Evolutionary conservation across 2,888 invertebrate species (phyloP).

Genomic region (Drosophila algonquin): DNA sequence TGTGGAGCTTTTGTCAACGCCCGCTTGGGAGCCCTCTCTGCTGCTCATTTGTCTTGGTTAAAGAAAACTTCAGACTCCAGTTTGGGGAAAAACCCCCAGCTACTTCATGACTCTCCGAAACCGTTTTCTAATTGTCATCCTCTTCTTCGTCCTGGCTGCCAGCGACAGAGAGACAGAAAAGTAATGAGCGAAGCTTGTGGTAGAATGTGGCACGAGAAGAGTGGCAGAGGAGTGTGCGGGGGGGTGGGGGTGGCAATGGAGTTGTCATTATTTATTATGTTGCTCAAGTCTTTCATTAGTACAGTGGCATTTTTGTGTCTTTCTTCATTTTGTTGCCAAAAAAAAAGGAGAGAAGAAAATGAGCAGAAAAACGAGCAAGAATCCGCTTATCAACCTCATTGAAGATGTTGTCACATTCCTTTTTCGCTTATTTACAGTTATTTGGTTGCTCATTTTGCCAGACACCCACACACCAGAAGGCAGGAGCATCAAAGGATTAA

Average conservation of each 20-base stretch:
- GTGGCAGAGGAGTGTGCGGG: background rate
- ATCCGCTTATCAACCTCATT: slow-evolving; percentile 38
- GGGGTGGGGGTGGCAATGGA: slow-evolving; percentile 41
- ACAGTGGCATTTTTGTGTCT: slow-evolving; percentile 68
- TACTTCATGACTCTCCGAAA: slow-evolving; percentile 49
- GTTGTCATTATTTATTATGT: slow-evolving; percentile 77
- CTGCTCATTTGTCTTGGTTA: slow-evolving; percentile 64
- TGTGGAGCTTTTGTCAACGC: slow-evolving; percentile 18
- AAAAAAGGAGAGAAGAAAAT: slow-evolving; percentile 1
- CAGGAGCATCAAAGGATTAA: slow-evolving; percentile 40
- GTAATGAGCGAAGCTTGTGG: slow-evolving; percentile 28
- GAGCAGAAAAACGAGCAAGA: slow-evolving; percentile 24
- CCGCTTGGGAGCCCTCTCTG: slow-evolving; percentile 14
- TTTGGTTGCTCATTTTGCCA: slow-evolving; percentile 54
- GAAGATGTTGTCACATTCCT: slow-evolving; percentile 61
- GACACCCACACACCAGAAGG: slow-evolving; percentile 1
- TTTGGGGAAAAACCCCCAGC: slow-evolving; percentile 4
- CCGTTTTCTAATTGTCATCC: slow-evolving; percentile 71
- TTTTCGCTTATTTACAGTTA: slow-evolving; percentile 72
- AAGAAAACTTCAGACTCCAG: slow-evolving; percentile 29
- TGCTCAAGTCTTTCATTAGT: slow-evolving; percentile 72
- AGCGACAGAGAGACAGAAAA: slow-evolving; percentile 11
- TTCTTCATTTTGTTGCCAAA: slow-evolving; percentile 69
- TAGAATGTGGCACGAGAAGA: no score
- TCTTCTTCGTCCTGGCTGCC: slow-evolving; percentile 22